These are phyloP conservation scores for Smittia aterrima DNA, from an alignment of 2,888 invertebrate genomes.

Conservation along the genomic window DNA sequence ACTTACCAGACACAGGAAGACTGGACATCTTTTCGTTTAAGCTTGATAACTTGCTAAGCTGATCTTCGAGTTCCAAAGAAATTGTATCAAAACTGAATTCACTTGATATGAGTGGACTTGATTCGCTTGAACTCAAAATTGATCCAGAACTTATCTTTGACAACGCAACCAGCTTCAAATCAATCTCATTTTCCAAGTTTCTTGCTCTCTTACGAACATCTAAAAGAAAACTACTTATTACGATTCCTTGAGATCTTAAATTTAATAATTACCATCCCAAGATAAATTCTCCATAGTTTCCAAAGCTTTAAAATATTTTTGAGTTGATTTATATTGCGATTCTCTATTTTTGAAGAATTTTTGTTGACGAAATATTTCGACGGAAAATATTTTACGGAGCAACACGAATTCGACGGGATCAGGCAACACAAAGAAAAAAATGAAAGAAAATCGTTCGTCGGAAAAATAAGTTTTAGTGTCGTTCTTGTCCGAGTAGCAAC, in stretches of 20 bases:
- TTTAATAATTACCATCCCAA: conserved; percentile 36
- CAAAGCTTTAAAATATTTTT: neutral
- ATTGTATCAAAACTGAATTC: conserved; percentile 92
- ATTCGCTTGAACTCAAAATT: conserved; percentile 61
- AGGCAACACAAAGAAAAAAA: neutral
- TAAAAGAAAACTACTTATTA: too few species aligned
- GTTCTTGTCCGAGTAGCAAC: neutral
- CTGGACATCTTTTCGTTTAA: conserved; percentile 85
- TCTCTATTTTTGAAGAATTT: too few species aligned
- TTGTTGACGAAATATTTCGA: too few species aligned
- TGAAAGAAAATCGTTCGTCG: neutral
- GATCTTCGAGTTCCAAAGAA: conserved; percentile 86
- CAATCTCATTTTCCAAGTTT: conserved; percentile 93
- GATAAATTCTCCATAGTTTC: neutral
- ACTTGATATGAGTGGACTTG: conserved; percentile 57
- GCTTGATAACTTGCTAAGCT: conserved; percentile 71
- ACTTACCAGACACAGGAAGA: conserved; percentile 70
- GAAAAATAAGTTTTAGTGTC: too few species aligned
- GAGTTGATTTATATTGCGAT: too few species aligned
- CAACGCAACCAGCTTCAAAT: conserved; percentile 82
- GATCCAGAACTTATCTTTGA: conserved; percentile 63
- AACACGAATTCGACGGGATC: neutral
- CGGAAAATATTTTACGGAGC: too few species aligned
- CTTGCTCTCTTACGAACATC: conserved; percentile 91
- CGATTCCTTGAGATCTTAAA: too few species aligned